Base-by-base conservation (phyloP, 1,140 invertebrate genomes). In the Euura saliciscinereae region DNA sequence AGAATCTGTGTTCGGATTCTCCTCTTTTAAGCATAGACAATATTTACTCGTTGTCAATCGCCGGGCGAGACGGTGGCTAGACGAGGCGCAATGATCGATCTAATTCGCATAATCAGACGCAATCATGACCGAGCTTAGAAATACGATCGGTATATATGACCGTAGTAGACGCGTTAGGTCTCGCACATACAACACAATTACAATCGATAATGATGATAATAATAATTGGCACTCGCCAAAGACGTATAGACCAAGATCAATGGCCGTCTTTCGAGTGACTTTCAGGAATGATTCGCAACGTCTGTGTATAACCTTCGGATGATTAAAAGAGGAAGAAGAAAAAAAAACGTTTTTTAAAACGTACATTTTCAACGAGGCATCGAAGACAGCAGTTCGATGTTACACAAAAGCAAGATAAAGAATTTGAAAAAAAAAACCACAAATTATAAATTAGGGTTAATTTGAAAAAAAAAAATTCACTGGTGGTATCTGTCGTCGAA, bases 61-160 rank as follows among this genome's bases (percentile, higher is more conserved):
- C 74, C 81, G 79, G 81, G 77, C 84, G 83, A 86, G 85, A 86
- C 84, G 79, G 74, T 77, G 68, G 81, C 83, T 83, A 86, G 85
- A 86, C 84, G 78, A 82, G 78, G 78, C 28, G 28, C 83, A 85
- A 86, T 85, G 83, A 86, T 84, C 83, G 85, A 86, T 86, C 84
- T 84, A 85, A 85, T 84, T 85, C 81, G 78, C 77, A 81, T 79
- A 80, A 78, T 78, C 78, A 78, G 81, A 83, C 80, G 78, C 78
- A 75, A 76, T 76, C 72, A 69, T 75, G 70, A 8, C 8, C 13
- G 8, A n/a, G 51, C 51, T 59, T 59, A 59, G 51, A 59, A 59
- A 59, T 59, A 59, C 13, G 28, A 28, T 28, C 28, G 28, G 28
- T 28, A 28, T 28, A 28, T 28, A 28, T 1, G 28, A 28, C 28